Evolutionary conservation across 30 jellyfish, hydroid and myxozoan species (phyloP), one percentile per base, ranked within the genome.

Genomic region (Pelagia noctiluca): DNA sequence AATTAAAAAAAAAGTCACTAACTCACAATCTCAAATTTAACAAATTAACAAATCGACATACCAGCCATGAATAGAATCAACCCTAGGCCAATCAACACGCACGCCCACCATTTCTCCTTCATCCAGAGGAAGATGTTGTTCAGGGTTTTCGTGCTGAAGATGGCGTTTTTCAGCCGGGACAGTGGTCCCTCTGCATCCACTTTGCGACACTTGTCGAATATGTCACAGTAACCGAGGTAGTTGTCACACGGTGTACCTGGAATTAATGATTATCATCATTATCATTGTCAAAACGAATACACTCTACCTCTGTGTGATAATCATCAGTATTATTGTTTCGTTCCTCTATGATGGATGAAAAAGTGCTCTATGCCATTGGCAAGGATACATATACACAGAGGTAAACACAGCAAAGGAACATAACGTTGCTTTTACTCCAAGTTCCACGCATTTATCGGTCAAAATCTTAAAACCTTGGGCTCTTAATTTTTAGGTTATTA

Each of bases 161-260:
- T 21, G 81, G 46, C 66, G 70, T 91, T 78, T 88, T 91, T 91
- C 79, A 91, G 61, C 2, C 96, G 83, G 0, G 98, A 84, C 3
- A 91, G 84, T 0, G 98, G 98, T 16, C 98, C 98, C 30, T 91
- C 98, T 0, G 98, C 98, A 61, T 91, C 98, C 1, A 91, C 98
- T 74, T 84, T 85, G n/a, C 98, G 96, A 62, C 98, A 91, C 35
- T 86, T 85, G 67, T 64, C 61, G 48, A 91, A 82, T 24, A 91
- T 64, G 62, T 91, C 98, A 68, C 98, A 91, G 65, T 91, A 91
- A 12, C 98, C 98, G 13, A 54, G 77, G 64, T 84, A 91, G 54
- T 91, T 77, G 68, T 91, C 87, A 65, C 98, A 91, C 1, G 98
- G 96, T 0, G 98, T 75, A 69, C 98, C 98, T 91, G 74, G n/a